These are phyloP conservation scores for Shargacucullia verbasci DNA, from an alignment of 2,888 invertebrate species.

Conservation along the genomic window DNA sequence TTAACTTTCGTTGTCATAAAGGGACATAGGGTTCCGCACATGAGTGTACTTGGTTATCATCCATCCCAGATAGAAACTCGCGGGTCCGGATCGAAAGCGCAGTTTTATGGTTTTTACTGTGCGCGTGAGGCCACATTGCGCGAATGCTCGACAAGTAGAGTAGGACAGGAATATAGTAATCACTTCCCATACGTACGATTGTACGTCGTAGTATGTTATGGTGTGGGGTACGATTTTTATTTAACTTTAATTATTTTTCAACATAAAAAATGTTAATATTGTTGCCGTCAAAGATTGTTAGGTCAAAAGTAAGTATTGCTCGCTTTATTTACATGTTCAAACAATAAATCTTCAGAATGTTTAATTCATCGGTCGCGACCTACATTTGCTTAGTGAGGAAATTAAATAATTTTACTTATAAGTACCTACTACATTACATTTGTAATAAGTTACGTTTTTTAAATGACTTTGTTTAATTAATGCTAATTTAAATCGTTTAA, in stretches of 20 bases:
- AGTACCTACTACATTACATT: too few relatives aligned
- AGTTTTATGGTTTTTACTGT: constrained; percentile 76
- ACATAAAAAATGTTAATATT: too few relatives aligned
- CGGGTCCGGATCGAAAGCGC: constrained; percentile 85
- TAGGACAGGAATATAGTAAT: constrained; percentile 61
- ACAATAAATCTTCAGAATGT: constrained; percentile 40
- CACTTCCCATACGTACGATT: constrained; percentile 54
- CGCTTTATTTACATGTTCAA: constrained; percentile 35
- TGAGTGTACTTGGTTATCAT: constrained; percentile 71
- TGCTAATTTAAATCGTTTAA: too few relatives aligned
- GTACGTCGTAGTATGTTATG: constrained; percentile 31
- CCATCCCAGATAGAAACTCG: constrained; percentile 82
- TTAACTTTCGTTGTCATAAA: constrained; percentile 51
- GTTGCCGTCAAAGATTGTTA: constrained; percentile 12
- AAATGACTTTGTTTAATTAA: too few relatives aligned
- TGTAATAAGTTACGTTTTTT: too few relatives aligned
- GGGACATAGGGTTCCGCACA: constrained; percentile 57
- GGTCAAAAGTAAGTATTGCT: constrained; percentile 13
- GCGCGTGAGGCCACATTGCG: constrained; percentile 68
- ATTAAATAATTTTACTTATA: constrained; percentile 33
- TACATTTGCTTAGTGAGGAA: constrained; percentile 37
- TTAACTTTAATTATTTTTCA: constrained; percentile 1
- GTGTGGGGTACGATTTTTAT: constrained; percentile 15
- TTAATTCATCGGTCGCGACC: constrained; percentile 41
- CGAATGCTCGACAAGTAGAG: constrained; percentile 64